These are phyloP conservation scores for Cettia cetti DNA, from an alignment of 2,113 vertebrate species.

Conservation along the genomic window DNA sequence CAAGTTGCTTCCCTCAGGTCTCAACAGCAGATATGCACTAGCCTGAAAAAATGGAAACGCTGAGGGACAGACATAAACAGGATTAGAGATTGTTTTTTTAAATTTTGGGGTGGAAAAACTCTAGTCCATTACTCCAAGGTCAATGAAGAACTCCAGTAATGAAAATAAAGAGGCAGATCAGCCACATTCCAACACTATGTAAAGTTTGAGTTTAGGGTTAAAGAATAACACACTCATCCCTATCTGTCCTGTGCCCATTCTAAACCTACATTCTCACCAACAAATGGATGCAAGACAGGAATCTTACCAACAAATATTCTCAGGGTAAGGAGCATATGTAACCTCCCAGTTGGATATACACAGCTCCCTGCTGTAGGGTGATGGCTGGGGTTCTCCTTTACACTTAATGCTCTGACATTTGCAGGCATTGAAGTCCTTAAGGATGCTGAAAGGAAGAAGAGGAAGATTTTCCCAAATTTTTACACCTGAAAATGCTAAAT, in stretches of 20 bases:
- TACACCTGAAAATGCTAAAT: not conserved
- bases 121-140: not conserved
- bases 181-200: not conserved
- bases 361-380: conserved; percentile 74
- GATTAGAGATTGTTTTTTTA: not conserved
- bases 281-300: not conserved
- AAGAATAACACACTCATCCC: not conserved
- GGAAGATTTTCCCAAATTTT: not conserved
- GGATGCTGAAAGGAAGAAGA: conserved; percentile 73
- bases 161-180: not conserved
- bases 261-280: not conserved
- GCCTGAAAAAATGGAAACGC: not conserved
- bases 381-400: conserved; percentile 80
- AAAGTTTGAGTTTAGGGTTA: not conserved
- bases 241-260: not conserved
- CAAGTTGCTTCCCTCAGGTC: not conserved
- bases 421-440: conserved; percentile 93
- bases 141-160: not conserved
- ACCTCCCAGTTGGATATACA: conserved; percentile 80
- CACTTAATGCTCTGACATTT: conserved; percentile 80
- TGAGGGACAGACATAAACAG: not conserved
- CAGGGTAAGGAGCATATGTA: conserved; percentile 83
- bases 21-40: not conserved
- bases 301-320: conserved; percentile 90
- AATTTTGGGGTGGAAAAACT: not conserved